Evolutionary conservation across 2,797 vertebrate genomes (phyloP).

Genomic region (Coregonus suidteri): DNA sequence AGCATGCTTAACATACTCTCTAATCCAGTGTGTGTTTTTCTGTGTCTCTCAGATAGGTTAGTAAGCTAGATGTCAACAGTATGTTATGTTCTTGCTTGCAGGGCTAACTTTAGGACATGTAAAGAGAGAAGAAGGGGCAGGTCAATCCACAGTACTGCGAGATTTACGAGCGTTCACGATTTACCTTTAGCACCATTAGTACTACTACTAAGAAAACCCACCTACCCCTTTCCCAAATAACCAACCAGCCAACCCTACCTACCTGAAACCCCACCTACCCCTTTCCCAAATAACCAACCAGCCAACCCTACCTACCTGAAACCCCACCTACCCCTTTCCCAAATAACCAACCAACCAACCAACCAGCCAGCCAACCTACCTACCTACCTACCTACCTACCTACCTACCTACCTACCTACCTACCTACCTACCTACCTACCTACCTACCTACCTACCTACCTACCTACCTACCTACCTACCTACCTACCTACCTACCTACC

Average conservation of each 20-base stretch:
- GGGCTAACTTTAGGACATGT: slow-evolving; percentile 99
- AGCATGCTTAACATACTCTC: slow-evolving; percentile 46
- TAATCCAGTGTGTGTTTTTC: slow-evolving; percentile 58
- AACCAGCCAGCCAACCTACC: too few species aligned
- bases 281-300: too few species aligned
- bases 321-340: too few species aligned
- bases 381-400: too few species aligned
- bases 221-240: slow-evolving; percentile 64
- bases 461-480: too few species aligned
- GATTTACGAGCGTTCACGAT: slow-evolving; percentile 78
- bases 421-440: too few species aligned
- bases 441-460: too few species aligned
- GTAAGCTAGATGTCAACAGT: slow-evolving; percentile 90
- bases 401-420: too few species aligned
- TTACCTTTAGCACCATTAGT: slow-evolving; percentile 89
- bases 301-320: too few species aligned
- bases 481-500: too few species aligned
- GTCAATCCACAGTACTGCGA: slow-evolving; percentile 83
- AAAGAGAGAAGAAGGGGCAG: slow-evolving; percentile 99
- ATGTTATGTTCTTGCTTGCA: slow-evolving; percentile 99
- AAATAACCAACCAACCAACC: too few species aligned
- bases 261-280: slow-evolving; percentile 71
- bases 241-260: slow-evolving; percentile 48
- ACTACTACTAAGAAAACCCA: slow-evolving; percentile 87
- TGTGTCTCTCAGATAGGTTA: slow-evolving; percentile 83